Conservation (phyloP, 2,888 invertebrate genomes). For the Caenorhabditis sulstoni region DNA sequence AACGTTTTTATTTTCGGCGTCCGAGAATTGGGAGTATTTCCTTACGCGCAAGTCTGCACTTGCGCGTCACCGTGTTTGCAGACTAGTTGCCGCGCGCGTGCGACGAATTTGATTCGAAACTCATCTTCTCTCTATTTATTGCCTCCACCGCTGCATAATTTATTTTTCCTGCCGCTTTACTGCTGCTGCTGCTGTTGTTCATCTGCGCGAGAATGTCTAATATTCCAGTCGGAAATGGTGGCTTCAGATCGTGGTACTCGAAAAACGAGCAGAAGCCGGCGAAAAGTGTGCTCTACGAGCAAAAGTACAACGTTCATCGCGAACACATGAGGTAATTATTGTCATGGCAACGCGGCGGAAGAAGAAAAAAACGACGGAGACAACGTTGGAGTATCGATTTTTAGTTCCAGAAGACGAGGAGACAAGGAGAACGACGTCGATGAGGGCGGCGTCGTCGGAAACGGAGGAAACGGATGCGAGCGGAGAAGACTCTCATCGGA, state of each 20-base stretch:
- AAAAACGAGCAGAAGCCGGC: conserved; percentile 29
- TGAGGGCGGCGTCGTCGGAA: too few species aligned
- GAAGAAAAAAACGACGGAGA: too few species aligned
- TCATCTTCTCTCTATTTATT: not conserved
- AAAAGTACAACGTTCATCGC: conserved; percentile 27
- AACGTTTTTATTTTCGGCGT: too few species aligned
- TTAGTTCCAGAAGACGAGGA: too few species aligned
- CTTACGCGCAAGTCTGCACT: not conserved
- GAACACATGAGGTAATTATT: conserved; percentile 22
- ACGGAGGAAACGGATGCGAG: too few species aligned
- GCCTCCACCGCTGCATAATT: not conserved
- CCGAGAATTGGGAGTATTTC: too few species aligned
- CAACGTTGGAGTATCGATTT: too few species aligned
- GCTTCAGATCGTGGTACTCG: conserved; percentile 37
- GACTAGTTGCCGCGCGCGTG: not conserved
- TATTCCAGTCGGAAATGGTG: conserved; percentile 30
- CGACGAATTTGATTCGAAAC: not conserved
- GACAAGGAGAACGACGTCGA: too few species aligned
- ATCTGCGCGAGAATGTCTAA: conserved; percentile 27
- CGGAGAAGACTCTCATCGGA: too few species aligned
- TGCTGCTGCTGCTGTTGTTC: not conserved
- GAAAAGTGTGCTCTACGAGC: conserved; percentile 30
- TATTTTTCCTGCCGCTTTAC: not conserved
- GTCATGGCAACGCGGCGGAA: not conserved
- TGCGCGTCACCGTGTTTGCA: conserved; percentile 11